Percentiles rank a stretch among this genome's conserved stretches.
Conservation (phyloP, 2,113 vertebrate genomes). For the Poecile atricapillus region DNA sequence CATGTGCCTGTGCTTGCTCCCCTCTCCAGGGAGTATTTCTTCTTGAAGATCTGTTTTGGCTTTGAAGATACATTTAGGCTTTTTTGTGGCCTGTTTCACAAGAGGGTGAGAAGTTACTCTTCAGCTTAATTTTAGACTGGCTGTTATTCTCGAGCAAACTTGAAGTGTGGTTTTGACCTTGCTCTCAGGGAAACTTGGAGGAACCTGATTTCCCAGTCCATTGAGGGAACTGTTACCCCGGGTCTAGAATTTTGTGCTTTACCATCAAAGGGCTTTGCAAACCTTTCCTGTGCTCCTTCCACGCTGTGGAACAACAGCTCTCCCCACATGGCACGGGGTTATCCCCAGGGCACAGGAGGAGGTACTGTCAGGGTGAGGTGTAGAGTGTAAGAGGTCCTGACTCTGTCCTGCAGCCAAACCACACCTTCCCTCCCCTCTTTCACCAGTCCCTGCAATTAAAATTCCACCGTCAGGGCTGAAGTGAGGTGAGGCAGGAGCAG, state of each 20-base stretch:
- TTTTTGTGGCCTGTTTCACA: constrained; percentile 38
- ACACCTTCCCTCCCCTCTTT: constrained; percentile 14
- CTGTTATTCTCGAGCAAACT: neutral
- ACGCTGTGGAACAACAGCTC: neutral
- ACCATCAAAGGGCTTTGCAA: neutral
- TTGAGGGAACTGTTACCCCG: neutral
- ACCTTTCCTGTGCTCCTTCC: constrained; percentile 25
- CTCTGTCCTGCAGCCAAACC: constrained; percentile 44
- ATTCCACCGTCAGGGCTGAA: constrained; percentile 17
- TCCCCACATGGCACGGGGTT: neutral
- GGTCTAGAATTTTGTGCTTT: constrained; percentile 34
- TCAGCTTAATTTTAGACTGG: constrained; percentile 21
- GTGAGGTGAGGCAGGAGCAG: constrained; percentile 41
- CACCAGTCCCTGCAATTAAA: constrained; percentile 59
- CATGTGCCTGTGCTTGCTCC: neutral
- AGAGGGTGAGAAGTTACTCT: constrained; percentile 37
- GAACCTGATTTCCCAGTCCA: neutral
- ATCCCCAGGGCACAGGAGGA: constrained; percentile 14
- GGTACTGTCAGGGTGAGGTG: neutral
- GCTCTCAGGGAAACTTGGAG: neutral
- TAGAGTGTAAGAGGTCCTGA: neutral
- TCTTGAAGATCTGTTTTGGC: neutral
- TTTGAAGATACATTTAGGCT: constrained; percentile 34
- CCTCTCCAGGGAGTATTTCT: neutral
- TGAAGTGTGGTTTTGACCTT: constrained; percentile 10